phyloP scores from a whole-genome alignment of 2,113 vertebrate genomes.

The Hemichromis elongatus region DNA sequence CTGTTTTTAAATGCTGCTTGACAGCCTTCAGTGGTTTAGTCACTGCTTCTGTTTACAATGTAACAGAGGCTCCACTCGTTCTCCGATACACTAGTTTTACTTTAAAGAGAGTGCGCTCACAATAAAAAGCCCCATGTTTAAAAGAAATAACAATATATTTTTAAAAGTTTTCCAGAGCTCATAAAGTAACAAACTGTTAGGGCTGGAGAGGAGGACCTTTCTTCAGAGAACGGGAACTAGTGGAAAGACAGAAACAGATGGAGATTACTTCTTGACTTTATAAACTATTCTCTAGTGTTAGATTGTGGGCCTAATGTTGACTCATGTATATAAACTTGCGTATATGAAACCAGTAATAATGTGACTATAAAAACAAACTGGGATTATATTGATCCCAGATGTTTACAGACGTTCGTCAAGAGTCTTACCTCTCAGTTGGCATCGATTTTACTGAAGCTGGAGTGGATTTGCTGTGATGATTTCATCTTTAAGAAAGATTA shows the following conservation, averaged over 20 bases:
- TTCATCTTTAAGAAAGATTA: background rate
- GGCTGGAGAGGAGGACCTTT: background rate
- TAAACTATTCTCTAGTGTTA: background rate
- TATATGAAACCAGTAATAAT: background rate
- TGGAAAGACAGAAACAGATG: background rate
- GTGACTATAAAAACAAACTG: background rate
- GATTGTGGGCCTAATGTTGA: background rate
- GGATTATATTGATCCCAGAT: background rate
- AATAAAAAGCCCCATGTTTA: background rate
- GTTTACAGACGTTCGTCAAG: background rate
- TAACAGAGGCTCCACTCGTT: background rate
- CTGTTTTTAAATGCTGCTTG: slow-evolving; percentile 6
- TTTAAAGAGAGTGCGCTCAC: background rate
- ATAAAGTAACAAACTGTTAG: background rate
- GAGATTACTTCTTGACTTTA: background rate
- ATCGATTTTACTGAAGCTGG: background rate
- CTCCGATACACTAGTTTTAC: background rate
- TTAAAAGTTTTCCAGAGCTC: background rate
- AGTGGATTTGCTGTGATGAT: background rate
- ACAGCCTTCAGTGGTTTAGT: background rate
- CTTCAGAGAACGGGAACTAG: background rate
- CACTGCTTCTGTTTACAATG: background rate
- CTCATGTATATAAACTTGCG: background rate
- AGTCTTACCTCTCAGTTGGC: background rate
- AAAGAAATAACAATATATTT: background rate